Conservation (phyloP, 1,140 invertebrate species). For the Neelides sp. region DNA sequence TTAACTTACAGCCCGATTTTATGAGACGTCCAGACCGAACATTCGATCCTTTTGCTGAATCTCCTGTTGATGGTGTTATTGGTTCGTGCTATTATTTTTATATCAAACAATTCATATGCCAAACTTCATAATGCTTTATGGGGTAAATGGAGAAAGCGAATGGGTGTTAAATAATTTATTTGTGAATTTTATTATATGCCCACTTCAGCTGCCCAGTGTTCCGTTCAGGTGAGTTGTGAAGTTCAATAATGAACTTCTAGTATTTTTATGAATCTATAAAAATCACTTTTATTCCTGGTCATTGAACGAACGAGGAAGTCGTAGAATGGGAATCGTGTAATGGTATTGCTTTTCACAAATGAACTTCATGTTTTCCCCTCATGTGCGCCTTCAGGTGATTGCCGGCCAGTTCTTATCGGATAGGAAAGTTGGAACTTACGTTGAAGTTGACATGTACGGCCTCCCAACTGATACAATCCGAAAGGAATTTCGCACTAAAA, state of each 20-base stretch:
- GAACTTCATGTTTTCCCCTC: conserved; percentile 30
- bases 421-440: conserved; percentile 96
- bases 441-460: conserved; percentile 99
- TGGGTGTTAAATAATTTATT: too few species aligned
- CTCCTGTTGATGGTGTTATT: conserved; percentile 97
- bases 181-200: too few species aligned
- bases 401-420: conserved; percentile 99
- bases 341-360: too few species aligned
- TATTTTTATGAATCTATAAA: too few species aligned
- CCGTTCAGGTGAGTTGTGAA: conserved; percentile 70
- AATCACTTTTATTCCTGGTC: too few species aligned
- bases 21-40: conserved; percentile 90
- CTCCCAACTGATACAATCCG: conserved; percentile 96
- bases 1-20: conserved; percentile 98
- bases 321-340: too few species aligned
- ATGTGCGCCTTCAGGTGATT: conserved; percentile 61
- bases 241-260: too few species aligned
- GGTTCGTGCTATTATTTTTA: too few species aligned
- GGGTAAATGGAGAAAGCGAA: too few species aligned
- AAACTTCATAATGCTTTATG: too few species aligned
- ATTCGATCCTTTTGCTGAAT: conserved; percentile 98
- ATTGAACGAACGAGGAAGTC: too few species aligned
- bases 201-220: conserved; percentile 93
- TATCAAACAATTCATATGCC: too few species aligned
- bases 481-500: conserved; percentile 90